A percentile compares a stretch with the other conserved stretches of the same genome.
Conservation (phyloP, 2,888 invertebrate genomes). For the Sesia apiformis region DNA sequence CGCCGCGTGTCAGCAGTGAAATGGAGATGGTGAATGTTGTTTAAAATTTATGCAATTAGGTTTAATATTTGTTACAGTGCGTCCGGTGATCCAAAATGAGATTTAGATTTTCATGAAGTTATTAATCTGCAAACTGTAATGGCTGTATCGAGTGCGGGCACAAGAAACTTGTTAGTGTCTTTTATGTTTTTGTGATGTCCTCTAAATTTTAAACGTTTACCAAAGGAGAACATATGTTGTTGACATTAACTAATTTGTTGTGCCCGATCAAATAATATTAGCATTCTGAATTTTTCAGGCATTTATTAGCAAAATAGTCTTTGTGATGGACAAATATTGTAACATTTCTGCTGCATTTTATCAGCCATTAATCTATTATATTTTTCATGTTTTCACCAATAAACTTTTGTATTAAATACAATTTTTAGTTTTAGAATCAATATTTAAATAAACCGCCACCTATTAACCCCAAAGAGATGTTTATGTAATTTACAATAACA, state of each 20-base stretch:
- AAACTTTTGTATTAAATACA: conserved; percentile 75
- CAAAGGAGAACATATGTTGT: conserved; percentile 52
- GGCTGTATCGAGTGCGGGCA: conserved; percentile 67
- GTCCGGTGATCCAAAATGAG: conserved; percentile 52
- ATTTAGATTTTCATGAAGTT: conserved; percentile 40
- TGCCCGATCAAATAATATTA: conserved; percentile 59
- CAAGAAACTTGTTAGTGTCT: conserved; percentile 72
- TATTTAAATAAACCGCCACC: conserved; percentile 70
- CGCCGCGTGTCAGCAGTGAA: conserved; percentile 70
- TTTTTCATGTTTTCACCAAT: conserved; percentile 76
- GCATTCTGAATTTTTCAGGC: conserved; percentile 70
- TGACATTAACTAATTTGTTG: conserved; percentile 72
- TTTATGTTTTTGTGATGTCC: conserved; percentile 57
- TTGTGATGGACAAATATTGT: conserved; percentile 73
- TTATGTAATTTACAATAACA: conserved; percentile 24
- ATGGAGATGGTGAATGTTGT: conserved; percentile 65
- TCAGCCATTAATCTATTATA: conserved; percentile 75
- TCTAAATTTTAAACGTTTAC: conserved; percentile 45
- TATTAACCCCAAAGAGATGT: conserved; percentile 61
- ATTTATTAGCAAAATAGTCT: conserved; percentile 71
- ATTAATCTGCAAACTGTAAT: conserved; percentile 42
- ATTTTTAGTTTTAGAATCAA: conserved; percentile 74
- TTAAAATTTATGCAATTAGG: conserved; percentile 50
- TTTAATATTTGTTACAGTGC: conserved; percentile 50
- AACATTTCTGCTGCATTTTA: conserved; percentile 74